phyloP scores from a whole-genome alignment of 1,140 invertebrate genomes.

The Drepana arcuata region DNA sequence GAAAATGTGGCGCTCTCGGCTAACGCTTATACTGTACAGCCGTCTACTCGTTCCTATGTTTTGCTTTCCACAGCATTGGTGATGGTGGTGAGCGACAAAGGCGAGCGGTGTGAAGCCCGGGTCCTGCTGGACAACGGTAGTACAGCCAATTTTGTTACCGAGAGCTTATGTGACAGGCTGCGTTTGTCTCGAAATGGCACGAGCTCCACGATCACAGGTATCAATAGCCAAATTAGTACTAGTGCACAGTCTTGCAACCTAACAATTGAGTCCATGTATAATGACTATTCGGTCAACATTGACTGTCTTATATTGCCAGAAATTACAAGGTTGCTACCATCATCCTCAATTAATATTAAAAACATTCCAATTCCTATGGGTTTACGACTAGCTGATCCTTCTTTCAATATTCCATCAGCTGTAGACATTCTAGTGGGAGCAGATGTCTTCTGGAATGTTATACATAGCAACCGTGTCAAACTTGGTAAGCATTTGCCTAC shows the following conservation, averaged over 20 bases:
- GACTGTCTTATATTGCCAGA: conserved; percentile 23
- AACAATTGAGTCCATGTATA: conserved; percentile 15
- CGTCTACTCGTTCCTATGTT: background rate
- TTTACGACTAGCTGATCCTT: conserved; percentile 22
- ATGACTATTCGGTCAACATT: conserved; percentile 14
- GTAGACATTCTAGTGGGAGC: conserved; percentile 19
- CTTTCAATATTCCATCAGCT: conserved; percentile 16
- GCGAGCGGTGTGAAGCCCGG: conserved; percentile 9
- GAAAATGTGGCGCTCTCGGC: background rate
- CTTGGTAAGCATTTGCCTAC: conserved; percentile 11
- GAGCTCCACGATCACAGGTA: conserved; percentile 21
- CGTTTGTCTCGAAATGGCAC: conserved; percentile 8
- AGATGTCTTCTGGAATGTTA: conserved; percentile 22
- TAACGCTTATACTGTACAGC: background rate
- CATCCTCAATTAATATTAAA: conserved; percentile 10
- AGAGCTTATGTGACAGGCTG: conserved; percentile 15
- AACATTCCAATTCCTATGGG: conserved; percentile 15
- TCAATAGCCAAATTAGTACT: conserved; percentile 19
- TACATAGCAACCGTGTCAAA: conserved; percentile 11
- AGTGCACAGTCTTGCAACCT: conserved; percentile 26
- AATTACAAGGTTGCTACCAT: conserved; percentile 21
- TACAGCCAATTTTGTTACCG: conserved; percentile 18
- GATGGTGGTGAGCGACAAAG: conserved; percentile 8
- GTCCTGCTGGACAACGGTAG: conserved; percentile 20
- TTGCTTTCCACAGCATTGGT: conserved; percentile 22